Conservation (phyloP, 2,797 vertebrate species). For the Dallia pectoralis region DNA sequence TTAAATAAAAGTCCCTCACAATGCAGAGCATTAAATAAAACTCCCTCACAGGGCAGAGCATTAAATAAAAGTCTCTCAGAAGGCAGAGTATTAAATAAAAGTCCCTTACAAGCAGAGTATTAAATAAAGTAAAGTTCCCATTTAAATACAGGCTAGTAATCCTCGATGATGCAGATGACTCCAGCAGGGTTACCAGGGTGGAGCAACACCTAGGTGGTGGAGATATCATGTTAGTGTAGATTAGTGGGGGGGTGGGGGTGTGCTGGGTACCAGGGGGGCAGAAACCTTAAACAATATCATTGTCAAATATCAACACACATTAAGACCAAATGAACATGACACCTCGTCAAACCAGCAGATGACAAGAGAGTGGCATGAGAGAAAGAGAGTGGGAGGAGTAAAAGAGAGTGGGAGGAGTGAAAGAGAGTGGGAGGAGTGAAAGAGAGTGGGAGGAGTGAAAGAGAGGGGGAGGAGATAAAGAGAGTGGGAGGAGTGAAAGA, state of each 20-base stretch:
- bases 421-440: conserved; percentile 40
- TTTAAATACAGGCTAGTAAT: not conserved
- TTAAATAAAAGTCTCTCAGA: conserved; percentile 48
- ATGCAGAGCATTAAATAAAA: too few species aligned
- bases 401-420: conserved; percentile 42
- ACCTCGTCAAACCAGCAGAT: conserved; percentile 27
- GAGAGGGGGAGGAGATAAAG: conserved; percentile 16
- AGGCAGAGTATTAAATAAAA: too few species aligned
- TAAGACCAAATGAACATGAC: conserved; percentile 31
- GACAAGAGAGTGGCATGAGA: conserved; percentile 39
- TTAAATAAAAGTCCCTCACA: too few species aligned
- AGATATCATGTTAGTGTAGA: conserved; percentile 29
- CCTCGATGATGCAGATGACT: too few species aligned
- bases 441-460: conserved; percentile 33
- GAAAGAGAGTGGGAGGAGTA: conserved; percentile 22
- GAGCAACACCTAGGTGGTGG: not conserved
- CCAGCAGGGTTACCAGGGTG: not conserved
- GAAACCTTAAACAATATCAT: conserved; percentile 52
- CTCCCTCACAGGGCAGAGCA: too few species aligned
- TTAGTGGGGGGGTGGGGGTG: conserved; percentile 46
- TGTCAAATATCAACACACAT: conserved; percentile 46
- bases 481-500: conserved; percentile 46
- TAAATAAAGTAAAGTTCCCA: conserved; percentile 43
- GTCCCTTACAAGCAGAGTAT: too few species aligned
- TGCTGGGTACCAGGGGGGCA: conserved; percentile 47